These are phyloP conservation scores for Gymnocheta viridis DNA, from an alignment of 2,888 invertebrate species.

Conservation along the genomic window DNA sequence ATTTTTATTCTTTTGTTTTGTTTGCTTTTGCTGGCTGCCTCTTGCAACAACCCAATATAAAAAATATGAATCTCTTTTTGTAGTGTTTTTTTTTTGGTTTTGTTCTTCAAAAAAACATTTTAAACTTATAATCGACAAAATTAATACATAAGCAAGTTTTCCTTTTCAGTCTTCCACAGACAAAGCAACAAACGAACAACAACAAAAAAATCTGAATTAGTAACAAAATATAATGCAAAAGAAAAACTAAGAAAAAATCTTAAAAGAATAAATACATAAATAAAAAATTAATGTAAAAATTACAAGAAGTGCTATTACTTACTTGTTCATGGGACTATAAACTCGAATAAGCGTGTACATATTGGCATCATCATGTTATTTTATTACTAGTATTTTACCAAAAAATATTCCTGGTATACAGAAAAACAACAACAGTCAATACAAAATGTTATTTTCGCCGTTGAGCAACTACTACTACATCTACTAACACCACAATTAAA, in stretches of 20 bases:
- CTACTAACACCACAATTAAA: slow-evolving; percentile 25
- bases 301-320: slow-evolving; percentile 39
- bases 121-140: slow-evolving; percentile 72
- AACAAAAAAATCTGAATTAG: slow-evolving; percentile 48
- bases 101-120: slow-evolving; percentile 58
- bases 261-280: slow-evolving; percentile 47
- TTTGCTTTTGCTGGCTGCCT: neutral
- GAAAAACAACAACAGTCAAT: slow-evolving; percentile 42
- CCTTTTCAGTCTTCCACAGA: slow-evolving; percentile 29
- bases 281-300: slow-evolving; percentile 25
- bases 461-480: slow-evolving; percentile 49
- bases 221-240: slow-evolving; percentile 49
- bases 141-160: slow-evolving; percentile 71
- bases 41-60: slow-evolving; percentile 1
- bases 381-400: slow-evolving; percentile 50
- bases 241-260: slow-evolving; percentile 38
- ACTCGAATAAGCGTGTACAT: slow-evolving; percentile 63
- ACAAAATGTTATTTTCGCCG: slow-evolving; percentile 46
- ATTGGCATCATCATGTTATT: slow-evolving; percentile 64
- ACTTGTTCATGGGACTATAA: slow-evolving; percentile 48
- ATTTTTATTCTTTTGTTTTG: slow-evolving; percentile 52
- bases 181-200: slow-evolving; percentile 41
- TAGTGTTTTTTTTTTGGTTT: neutral
- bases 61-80: slow-evolving; percentile 47
- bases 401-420: slow-evolving; percentile 28